Evolutionary conservation across 2,797 vertebrate species (phyloP).

Genomic region (Australoheros facetus): DNA sequence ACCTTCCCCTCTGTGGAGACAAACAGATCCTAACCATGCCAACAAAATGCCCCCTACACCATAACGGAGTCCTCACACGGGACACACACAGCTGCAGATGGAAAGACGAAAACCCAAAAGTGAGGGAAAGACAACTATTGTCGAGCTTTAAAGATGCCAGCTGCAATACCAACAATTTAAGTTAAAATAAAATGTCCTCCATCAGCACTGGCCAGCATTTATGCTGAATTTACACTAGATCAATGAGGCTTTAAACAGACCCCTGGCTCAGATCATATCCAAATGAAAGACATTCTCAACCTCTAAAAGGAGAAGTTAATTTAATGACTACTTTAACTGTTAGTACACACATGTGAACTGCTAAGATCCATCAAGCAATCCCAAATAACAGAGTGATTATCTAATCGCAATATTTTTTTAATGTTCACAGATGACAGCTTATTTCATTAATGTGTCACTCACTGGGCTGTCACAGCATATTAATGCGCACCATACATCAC

Average conservation of each 20-base stretch:
- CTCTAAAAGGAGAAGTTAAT: not conserved
- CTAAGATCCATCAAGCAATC: conserved; percentile 9
- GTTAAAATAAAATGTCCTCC: not conserved
- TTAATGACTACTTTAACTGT: not conserved
- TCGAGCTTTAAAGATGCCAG: not conserved
- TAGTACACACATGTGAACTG: not conserved
- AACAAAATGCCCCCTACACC: not conserved
- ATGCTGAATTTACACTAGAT: conserved; percentile 21
- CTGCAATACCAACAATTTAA: not conserved
- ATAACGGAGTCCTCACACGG: not conserved
- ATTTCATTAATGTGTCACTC: conserved; percentile 64
- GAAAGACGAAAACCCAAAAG: conserved; percentile 6
- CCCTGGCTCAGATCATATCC: conserved; percentile 9
- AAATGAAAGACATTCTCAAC: conserved; percentile 26
- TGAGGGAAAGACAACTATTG: conserved; percentile 5
- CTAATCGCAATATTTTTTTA: conserved; percentile 40
- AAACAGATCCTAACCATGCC: not conserved
- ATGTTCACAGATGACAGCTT: conserved; percentile 54
- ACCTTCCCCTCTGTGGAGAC: not conserved
- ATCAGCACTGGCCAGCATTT: not conserved
- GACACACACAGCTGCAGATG: conserved; percentile 16
- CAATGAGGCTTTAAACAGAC: conserved; percentile 40
- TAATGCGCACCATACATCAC: conserved; percentile 65
- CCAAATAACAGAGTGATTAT: conserved; percentile 36
- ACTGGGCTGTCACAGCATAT: conserved; percentile 57